Evolutionary conservation across 2,888 invertebrate genomes (phyloP), one percentile per base, ranked within the genome.

Genomic region (Bellardia pandia): DNA sequence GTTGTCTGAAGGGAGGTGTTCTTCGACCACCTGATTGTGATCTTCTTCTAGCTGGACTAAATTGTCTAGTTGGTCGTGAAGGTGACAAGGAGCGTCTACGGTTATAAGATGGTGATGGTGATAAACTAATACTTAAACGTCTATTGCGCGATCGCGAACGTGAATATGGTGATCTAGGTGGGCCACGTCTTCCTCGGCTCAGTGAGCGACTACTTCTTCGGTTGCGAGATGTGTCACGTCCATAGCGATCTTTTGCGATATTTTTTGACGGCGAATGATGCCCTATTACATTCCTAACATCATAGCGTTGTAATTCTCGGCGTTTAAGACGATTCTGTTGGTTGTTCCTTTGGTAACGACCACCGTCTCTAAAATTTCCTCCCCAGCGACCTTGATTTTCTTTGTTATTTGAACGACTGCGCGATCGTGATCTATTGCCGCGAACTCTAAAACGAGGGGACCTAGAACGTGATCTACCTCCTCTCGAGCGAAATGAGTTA

Each of bases 301-400:
- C 96, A 92, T 98, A 98, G 3, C 98, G 95, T 90, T 96, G 96
- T 72, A 98, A 94, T 91, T 98, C 97, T 91, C 97, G 96, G 16
- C 97, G 95, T 91, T 96, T 97, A 78, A 95, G 90, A 3, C 92
- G 66, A 76, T 48, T 75, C 0, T 75, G 16, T 51, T 66, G 58
- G 42, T 62, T 79, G 3, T 80, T 53, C 62, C 88, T 86, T 9
- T 76, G 42, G 4, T 86, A 85, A 37, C 86, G 79, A 53, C 88
- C 79, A 13, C 85, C 68, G 42, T 85, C 88, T 78, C 87, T 81
- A 0, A 81, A 77, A 16, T 89, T 90, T 6, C 91, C 90, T 5
- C 84, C 86, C 60, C 86, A 80, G 33, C 88, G 78, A 13, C 86
- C 84, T 53, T 84, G 85, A 71, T 93, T 91, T 89, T 93, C 91